A percentile compares a stretch with the other conserved stretches of the same genome.
phyloP scores from a whole-genome alignment of 2,888 invertebrate genomes.

The Linyphia triangularis region DNA sequence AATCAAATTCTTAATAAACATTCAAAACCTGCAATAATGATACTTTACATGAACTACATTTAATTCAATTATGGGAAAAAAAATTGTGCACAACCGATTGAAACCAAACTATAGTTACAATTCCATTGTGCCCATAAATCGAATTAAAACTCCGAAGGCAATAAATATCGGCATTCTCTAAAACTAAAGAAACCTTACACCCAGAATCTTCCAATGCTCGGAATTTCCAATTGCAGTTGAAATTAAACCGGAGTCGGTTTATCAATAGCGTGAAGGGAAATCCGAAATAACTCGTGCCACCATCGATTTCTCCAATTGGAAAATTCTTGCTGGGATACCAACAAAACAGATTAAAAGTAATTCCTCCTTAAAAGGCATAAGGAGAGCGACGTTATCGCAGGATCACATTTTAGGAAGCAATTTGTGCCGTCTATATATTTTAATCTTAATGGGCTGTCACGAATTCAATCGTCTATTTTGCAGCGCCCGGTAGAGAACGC shows the following conservation, averaged over 20 bases:
- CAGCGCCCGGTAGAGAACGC: constrained; percentile 1
- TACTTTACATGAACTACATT: too few relatives aligned
- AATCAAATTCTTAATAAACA: too few relatives aligned
- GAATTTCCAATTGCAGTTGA: not conserved
- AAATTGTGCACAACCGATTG: too few relatives aligned
- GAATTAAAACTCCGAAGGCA: not conserved
- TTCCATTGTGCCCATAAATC: too few relatives aligned
- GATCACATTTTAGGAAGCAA: constrained; percentile 59
- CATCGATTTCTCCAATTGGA: too few relatives aligned
- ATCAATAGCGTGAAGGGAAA: not conserved
- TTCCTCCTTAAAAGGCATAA: constrained; percentile 42
- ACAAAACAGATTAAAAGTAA: constrained; percentile 67
- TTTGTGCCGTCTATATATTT: constrained; percentile 68
- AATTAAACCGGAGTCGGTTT: not conserved
- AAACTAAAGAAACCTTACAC: not conserved
- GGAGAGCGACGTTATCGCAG: constrained; percentile 7
- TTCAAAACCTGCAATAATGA: too few relatives aligned
- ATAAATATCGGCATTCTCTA: constrained; percentile 7
- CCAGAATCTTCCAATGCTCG: not conserved
- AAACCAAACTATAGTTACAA: too few relatives aligned
- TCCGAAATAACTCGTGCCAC: too few relatives aligned
- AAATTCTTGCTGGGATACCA: not conserved
- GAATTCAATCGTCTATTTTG: constrained; percentile 69
- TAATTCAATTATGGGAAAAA: too few relatives aligned
- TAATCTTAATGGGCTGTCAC: constrained; percentile 70